A percentile compares a stretch with the other conserved stretches of the same genome.
Evolutionary conservation across 2,113 vertebrate species (phyloP).

Genomic region (Carettochelys insculpta): DNA sequence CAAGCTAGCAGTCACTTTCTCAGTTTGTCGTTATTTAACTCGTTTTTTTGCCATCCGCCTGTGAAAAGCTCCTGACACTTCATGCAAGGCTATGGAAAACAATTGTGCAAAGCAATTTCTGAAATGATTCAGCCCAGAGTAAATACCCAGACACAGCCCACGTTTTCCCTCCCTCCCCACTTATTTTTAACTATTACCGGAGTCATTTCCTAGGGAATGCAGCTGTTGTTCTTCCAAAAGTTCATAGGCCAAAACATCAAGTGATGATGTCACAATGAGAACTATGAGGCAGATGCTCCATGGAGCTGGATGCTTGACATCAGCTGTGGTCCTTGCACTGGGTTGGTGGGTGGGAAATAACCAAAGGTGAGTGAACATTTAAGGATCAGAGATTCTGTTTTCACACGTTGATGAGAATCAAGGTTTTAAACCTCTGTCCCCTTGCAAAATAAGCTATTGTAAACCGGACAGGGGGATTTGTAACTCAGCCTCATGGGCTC

Average conservation of each 20-base stretch:
- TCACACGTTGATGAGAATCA: background rate
- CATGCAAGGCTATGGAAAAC: conserved; percentile 54
- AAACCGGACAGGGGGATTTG: background rate
- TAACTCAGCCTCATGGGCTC: background rate
- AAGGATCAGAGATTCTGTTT: conserved; percentile 37
- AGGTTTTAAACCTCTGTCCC: background rate
- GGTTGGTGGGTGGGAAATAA: background rate
- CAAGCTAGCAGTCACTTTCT: conserved; percentile 74
- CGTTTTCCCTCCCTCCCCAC: conserved; percentile 14
- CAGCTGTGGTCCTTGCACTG: background rate
- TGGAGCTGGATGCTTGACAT: background rate
- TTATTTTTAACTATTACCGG: conserved; percentile 5
- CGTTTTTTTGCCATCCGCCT: conserved; percentile 71
- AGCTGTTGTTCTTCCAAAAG: background rate
- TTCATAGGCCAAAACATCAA: conserved; percentile 24
- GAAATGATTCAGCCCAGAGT: conserved; percentile 49
- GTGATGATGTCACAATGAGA: conserved; percentile 49
- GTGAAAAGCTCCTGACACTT: conserved; percentile 64
- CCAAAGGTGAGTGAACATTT: conserved; percentile 22
- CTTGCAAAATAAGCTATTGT: background rate
- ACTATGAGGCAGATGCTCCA: background rate
- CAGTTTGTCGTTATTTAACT: conserved; percentile 78
- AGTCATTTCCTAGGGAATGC: conserved; percentile 48
- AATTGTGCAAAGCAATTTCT: conserved; percentile 38
- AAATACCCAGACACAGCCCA: background rate